Base-by-base conservation (phyloP, 2,888 invertebrate species). In the Tachina grossa region DNA sequence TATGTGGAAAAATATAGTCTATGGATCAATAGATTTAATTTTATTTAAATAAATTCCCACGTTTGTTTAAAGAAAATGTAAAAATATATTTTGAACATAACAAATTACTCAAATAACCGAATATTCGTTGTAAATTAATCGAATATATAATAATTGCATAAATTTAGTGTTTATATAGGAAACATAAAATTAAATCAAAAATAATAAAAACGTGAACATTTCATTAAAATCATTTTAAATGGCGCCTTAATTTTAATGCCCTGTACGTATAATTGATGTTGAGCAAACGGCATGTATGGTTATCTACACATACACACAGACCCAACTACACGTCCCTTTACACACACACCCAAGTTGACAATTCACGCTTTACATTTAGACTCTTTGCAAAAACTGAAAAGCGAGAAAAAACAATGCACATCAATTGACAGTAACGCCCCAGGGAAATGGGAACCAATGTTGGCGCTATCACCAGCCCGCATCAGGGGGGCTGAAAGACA, bases 361-460 rank as follows among this genome's bases (percentile, higher is more conserved):
- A 65, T 63, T 55, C 41, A 72, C 22, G 22, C 63, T 71, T 71
- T 71, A 55, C 39, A 53, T 79, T 69, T 78, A 4, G 39, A 1
- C n/a, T 59, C 13, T 63, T 69, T 22, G 47, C 31, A 65, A 72
- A 45, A 71, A 53, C 0, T 13, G 19, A 49, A 16, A n/a, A 13
- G 31, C n/a, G 47, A 72, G n/a, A 45, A 68, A 51, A 68, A 57
- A 76, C 72, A 84, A 84, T 77, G 74, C 77, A 74, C 55, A 59
- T 84, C 84, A 84, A 84, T 84, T 81, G 84, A 84, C 66, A 31
- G 77, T 49, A 63, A 53, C 49, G 45, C 66, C 11, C 51, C 16
- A 75, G 61, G 51, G 53, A 69, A 61, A 43, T 57, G 39, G 19
- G 49, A 69, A 43, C 61, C 57, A n/a, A 39, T 81, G 61, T 51